Base-by-base conservation (phyloP, 92 coral and sea anemone genomes). In the Diadumene lineata region DNA sequence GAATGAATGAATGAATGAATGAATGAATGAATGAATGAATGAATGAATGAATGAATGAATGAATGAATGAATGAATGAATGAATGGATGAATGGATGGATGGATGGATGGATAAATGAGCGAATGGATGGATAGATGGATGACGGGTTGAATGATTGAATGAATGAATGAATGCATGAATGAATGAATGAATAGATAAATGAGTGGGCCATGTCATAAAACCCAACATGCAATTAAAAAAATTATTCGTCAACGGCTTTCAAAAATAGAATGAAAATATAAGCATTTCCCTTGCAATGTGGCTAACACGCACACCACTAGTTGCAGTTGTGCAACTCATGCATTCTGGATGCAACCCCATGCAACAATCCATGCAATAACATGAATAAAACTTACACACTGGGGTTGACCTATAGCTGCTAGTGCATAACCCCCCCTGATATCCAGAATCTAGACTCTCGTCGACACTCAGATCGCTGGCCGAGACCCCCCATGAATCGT, bases 391-490 rank as follows among this genome's bases (percentile, higher is more conserved):
- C 58, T 53, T 53, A 53, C 58, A 21, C 58, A 53, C 48, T 13
- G 19, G 2, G 24, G 58, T 53, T 21, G 58, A 53, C 58, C 58
- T 53, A 53, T 17, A 8, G 51, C 17, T 44, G 51, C 58, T 53
- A 4, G 19, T 15, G 74, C 66, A 32, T 74, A 28, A 77, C 64
- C 82, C 82, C 74, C 92, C 97, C 83, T 81, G 91, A 78, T 87
- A 91, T 64, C 97, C 97, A 87, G 93, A 88, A 89, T 91, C 97
- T 61, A 83, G 84, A 68, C 97, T 90, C 70, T 92, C 83, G 34
- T 79, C 77, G 84, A 87, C 88, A 85, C 92, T 91, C 85, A 80
- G 84, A 57, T 87, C 88, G 75, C 90, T 91, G 57, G 60, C 85
- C 23, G 90, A 74, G 31, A 84, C 81, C 64, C 86, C 88, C 56